Percentiles rank a stretch among this genome's conserved stretches.
phyloP scores from a whole-genome alignment of 64 coral and sea anemone species.

The Porites lutea region DNA sequence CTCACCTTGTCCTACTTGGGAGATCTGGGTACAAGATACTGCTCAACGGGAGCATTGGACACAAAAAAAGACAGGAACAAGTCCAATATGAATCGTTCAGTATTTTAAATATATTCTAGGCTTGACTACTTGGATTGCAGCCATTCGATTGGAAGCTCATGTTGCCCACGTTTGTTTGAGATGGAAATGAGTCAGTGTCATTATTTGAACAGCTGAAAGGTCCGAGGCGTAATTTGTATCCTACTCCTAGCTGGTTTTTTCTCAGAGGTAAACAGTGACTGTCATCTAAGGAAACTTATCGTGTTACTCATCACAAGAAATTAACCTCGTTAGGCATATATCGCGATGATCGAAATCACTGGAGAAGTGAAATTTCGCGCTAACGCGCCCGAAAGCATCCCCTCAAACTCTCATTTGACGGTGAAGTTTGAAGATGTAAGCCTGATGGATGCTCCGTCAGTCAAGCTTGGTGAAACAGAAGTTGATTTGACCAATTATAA shows the following conservation, averaged over 20 bases:
- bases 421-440: slow-evolving; percentile 72
- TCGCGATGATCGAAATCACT: slow-evolving; percentile 65
- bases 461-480: slow-evolving; percentile 51
- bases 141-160: too few species aligned
- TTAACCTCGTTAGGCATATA: neutral
- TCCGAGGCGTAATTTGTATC: too few species aligned
- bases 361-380: slow-evolving; percentile 57
- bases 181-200: too few species aligned
- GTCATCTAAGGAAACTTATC: too few species aligned
- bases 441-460: slow-evolving; percentile 62
- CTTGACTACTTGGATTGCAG: neutral
- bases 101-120: neutral
- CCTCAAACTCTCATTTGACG: slow-evolving; percentile 58
- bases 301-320: neutral
- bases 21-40: too few species aligned
- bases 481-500: slow-evolving; percentile 47
- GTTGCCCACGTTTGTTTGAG: too few species aligned
- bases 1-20: too few species aligned
- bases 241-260: too few species aligned
- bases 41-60: too few species aligned
- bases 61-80: too few species aligned
- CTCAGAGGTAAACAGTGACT: too few species aligned
- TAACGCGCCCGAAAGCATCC: slow-evolving; percentile 30
- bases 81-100: neutral
- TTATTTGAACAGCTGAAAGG: too few species aligned